These are phyloP conservation scores for Melitaea athalia DNA, from an alignment of 2,888 invertebrate species.

Conservation along the genomic window DNA sequence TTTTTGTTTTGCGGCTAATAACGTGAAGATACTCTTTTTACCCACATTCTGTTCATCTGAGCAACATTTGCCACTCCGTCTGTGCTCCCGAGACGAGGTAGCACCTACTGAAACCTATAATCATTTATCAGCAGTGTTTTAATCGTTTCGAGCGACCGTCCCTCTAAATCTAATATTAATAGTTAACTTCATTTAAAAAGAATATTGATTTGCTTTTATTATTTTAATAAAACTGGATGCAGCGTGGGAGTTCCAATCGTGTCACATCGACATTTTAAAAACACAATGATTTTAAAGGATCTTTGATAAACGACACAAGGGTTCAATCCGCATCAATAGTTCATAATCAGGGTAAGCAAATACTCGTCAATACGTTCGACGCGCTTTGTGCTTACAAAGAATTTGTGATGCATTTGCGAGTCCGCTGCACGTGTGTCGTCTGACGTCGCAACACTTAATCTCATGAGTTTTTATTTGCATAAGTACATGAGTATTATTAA, in stretches of 20 bases:
- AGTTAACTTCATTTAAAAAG: background rate
- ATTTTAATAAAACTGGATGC: background rate
- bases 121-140: conserved; percentile 1
- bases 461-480: background rate
- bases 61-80: conserved; percentile 46
- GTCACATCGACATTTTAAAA: conserved; percentile 29
- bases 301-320: conserved; percentile 46
- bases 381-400: conserved; percentile 53
- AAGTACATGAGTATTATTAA: too few species aligned
- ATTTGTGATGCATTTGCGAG: conserved; percentile 20
- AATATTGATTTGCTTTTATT: background rate
- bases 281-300: conserved; percentile 40
- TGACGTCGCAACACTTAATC: background rate
- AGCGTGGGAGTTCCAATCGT: conserved; percentile 29
- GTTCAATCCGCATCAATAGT: conserved; percentile 50
- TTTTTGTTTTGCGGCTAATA: conserved; percentile 48
- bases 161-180: background rate
- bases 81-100: conserved; percentile 1
- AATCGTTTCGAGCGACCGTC: background rate
- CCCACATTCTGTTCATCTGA: conserved; percentile 46
- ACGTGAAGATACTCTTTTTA: conserved; percentile 50
- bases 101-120: conserved; percentile 16
- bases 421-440: conserved; percentile 62
- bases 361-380: conserved; percentile 59
- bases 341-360: conserved; percentile 56